Evolutionary conservation across 2,888 invertebrate species (phyloP).

Genomic region (Acleris literana): DNA sequence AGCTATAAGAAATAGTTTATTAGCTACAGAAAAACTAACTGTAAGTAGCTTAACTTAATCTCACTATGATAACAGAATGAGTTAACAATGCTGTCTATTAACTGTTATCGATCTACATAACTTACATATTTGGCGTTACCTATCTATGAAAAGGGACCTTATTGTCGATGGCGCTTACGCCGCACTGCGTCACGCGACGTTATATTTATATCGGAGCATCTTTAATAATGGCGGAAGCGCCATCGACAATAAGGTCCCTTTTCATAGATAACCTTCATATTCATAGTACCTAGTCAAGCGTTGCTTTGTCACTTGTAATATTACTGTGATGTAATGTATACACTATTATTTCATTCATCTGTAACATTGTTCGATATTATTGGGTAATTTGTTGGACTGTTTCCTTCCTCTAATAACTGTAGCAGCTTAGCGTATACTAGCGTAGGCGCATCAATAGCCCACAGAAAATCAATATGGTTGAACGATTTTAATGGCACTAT

Average conservation of each 20-base stretch:
- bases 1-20: neutral
- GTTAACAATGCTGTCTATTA: neutral
- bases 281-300: too few relatives aligned
- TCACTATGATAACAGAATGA: neutral
- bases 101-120: neutral
- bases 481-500: constrained; percentile 85
- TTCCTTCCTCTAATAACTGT: constrained; percentile 63
- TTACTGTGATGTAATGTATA: neutral
- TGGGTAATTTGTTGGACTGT: neutral
- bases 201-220: too few relatives aligned
- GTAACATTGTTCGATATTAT: constrained; percentile 12
- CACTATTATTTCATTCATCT: neutral
- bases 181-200: too few relatives aligned
- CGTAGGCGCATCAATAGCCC: constrained; percentile 84
- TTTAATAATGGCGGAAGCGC: too few relatives aligned
- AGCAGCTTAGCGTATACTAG: constrained; percentile 83
- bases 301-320: neutral
- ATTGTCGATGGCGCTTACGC: too few relatives aligned
- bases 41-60: neutral
- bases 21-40: neutral
- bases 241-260: too few relatives aligned
- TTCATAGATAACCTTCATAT: too few relatives aligned
- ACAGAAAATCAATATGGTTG: constrained; percentile 89
- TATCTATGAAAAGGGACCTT: too few relatives aligned
- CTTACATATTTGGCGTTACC: too few relatives aligned